These are phyloP conservation scores for Smithornis capensis DNA, from an alignment of 2,113 vertebrate genomes.

Conservation along the genomic window DNA sequence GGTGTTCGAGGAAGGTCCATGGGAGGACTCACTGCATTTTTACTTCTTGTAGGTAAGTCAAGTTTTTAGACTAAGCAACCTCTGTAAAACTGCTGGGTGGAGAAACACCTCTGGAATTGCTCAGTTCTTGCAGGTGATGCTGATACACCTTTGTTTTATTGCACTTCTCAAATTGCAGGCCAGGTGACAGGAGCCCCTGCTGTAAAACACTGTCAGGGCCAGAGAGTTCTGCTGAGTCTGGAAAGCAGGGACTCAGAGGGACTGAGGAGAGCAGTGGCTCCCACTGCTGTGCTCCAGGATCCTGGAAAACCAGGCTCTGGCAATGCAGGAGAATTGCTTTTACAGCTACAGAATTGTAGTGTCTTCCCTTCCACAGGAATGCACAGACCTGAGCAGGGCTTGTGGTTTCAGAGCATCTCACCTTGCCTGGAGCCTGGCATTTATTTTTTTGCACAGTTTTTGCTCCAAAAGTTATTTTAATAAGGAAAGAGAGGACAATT, in stretches of 20 bases:
- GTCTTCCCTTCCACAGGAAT: not conserved
- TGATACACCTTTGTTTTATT: not conserved
- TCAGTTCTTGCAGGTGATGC: not conserved
- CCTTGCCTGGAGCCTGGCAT: not conserved
- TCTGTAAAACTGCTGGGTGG: not conserved
- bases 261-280: not conserved
- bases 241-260: not conserved
- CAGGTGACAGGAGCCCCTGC: not conserved
- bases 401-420: not conserved
- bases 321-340: not conserved
- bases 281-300: not conserved
- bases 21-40: rapidly evolving
- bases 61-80: not conserved
- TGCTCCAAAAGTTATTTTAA: not conserved
- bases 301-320: not conserved
- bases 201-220: rapidly evolving
- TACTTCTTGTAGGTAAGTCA: not conserved
- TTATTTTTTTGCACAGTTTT: not conserved
- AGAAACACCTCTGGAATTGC: not conserved
- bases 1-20: not conserved
- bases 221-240: not conserved
- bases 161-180: not conserved
- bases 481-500: not conserved
- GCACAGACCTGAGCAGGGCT: rapidly evolving
- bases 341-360: not conserved